A percentile compares a stretch with the other conserved stretches of the same genome.
These are phyloP conservation scores for Xiphophorus couchianus DNA, from an alignment of 2,113 vertebrate species.

Conservation along the genomic window DNA sequence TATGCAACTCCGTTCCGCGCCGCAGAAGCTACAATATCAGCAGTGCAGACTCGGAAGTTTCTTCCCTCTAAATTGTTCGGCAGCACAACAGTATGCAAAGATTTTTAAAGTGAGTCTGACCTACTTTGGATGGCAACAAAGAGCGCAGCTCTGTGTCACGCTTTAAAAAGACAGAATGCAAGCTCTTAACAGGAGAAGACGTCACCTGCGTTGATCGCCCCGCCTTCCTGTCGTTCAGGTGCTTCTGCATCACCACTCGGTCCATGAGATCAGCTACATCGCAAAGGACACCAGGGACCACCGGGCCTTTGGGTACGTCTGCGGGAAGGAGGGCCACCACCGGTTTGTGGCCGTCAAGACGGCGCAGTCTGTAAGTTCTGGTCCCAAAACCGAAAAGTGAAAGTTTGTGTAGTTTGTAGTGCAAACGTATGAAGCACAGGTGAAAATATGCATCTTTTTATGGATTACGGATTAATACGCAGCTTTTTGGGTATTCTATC, in stretches of 20 bases:
- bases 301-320: conserved; percentile 95
- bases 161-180: conserved; percentile 1
- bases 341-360: conserved; percentile 98
- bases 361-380: conserved; percentile 88
- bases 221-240: conserved; percentile 75
- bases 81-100: conserved; percentile 52
- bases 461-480: too few species aligned
- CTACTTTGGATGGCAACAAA: conserved; percentile 51
- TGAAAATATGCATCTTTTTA: background rate
- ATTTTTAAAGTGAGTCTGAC: conserved; percentile 56
- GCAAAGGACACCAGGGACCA: conserved; percentile 98
- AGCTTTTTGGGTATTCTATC: background rate
- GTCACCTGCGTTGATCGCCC: background rate
- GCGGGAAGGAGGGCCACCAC: conserved; percentile 96
- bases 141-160: conserved; percentile 3
- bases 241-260: conserved; percentile 94
- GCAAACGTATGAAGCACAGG: background rate
- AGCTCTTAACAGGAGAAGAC: conserved; percentile 10
- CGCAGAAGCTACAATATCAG: conserved; percentile 7
- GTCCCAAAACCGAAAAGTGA: background rate
- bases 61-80: conserved; percentile 27
- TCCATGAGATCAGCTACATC: conserved; percentile 98
- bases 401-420: background rate
- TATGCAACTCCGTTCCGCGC: background rate
- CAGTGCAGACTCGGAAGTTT: conserved; percentile 4